Conservation (phyloP, 2,113 vertebrate genomes). For the Pelobates fuscus region DNA sequence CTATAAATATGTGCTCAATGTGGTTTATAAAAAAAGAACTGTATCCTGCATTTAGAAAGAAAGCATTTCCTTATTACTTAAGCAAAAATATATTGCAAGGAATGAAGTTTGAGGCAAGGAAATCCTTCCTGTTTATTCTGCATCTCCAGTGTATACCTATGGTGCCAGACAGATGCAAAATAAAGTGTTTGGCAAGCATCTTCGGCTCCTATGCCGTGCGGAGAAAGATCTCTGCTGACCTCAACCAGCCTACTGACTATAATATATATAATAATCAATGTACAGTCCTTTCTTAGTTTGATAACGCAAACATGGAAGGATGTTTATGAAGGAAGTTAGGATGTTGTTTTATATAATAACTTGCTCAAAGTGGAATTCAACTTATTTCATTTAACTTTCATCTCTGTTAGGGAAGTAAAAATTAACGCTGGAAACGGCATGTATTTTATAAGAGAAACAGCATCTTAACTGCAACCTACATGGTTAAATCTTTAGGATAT, state of each 20-base stretch:
- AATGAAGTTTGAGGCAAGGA: background rate
- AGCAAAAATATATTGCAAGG: background rate
- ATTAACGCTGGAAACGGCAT: too few species aligned
- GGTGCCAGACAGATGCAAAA: conserved; percentile 24
- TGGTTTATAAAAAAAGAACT: too few species aligned
- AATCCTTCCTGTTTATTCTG: conserved; percentile 12
- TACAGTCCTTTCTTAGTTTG: background rate
- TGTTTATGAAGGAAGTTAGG: background rate
- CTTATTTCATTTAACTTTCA: background rate
- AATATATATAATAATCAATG: conserved; percentile 7
- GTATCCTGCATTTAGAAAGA: background rate
- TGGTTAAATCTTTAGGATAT: too few species aligned
- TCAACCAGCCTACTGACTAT: conserved; percentile 24
- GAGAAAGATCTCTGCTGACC: conserved; percentile 17
- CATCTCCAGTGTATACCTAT: background rate
- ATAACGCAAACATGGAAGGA: background rate
- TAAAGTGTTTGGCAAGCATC: conserved; percentile 16
- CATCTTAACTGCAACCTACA: too few species aligned
- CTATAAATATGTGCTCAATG: too few species aligned
- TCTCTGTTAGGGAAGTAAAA: too few species aligned
- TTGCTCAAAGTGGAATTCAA: background rate
- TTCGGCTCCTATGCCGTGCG: background rate
- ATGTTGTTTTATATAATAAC: too few species aligned
- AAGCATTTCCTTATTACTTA: background rate
- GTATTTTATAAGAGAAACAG: too few species aligned